These are phyloP conservation scores for Borostomias antarcticus DNA, from an alignment of 2,797 vertebrate species.

Conservation along the genomic window DNA sequence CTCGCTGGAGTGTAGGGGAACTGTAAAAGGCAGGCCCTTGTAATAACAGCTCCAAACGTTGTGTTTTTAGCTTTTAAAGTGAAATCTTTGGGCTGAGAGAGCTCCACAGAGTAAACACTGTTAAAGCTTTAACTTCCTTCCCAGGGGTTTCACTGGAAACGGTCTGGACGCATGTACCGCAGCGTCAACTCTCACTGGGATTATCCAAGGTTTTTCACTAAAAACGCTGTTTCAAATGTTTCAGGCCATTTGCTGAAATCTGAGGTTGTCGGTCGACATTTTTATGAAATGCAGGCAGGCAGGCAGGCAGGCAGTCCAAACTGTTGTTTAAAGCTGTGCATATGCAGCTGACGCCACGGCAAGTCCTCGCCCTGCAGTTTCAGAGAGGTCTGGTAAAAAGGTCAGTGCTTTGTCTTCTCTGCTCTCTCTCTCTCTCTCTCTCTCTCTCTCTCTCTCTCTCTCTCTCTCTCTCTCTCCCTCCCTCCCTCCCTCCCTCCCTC, in stretches of 20 bases:
- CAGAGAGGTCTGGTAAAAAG: conserved; percentile 48
- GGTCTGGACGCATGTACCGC: conserved; percentile 27
- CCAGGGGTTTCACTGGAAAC: conserved; percentile 55
- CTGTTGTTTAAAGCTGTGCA: conserved; percentile 21
- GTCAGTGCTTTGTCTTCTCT: conserved; percentile 31
- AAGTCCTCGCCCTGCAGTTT: conserved; percentile 36
- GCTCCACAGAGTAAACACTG: conserved; percentile 62
- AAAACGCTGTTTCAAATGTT: conserved; percentile 11
- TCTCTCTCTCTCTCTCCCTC: conserved; percentile 19
- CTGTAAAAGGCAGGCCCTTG: conserved; percentile 60
- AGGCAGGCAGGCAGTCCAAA: conserved; percentile 12
- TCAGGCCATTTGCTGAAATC: conserved; percentile 2
- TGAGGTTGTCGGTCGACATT: conserved; percentile 24
- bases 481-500: conserved; percentile 31
- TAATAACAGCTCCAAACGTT: conserved; percentile 58
- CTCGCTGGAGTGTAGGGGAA: conserved; percentile 54
- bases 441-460: conserved; percentile 10
- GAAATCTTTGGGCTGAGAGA: conserved; percentile 44
- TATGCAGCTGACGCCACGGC: conserved; percentile 27
- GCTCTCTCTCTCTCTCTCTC: conserved; percentile 20
- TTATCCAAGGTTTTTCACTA: conserved; percentile 6
- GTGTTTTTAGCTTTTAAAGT: conserved; percentile 64
- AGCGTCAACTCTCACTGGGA: conserved; percentile 13
- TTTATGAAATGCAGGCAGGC: conserved; percentile 27
- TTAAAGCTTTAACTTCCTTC: conserved; percentile 64